A percentile compares a stretch with the other conserved stretches of the same genome.
These are phyloP conservation scores for Benthochromis sp. DNA, from an alignment of 2,113 vertebrate species.

Conservation along the genomic window DNA sequence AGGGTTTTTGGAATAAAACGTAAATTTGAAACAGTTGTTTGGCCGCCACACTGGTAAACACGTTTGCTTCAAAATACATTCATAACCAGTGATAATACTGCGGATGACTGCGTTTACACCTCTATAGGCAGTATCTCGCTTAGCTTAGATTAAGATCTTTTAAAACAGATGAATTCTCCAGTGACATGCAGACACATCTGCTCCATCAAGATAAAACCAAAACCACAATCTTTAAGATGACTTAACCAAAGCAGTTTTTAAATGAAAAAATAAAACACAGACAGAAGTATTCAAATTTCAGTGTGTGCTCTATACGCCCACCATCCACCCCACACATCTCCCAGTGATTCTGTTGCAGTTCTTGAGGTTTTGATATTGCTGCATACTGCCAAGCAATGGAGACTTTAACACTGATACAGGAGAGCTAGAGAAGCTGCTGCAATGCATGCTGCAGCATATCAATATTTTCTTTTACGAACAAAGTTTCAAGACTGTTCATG, in stretches of 20 bases:
- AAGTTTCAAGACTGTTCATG: not conserved
- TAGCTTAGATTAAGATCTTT: not conserved
- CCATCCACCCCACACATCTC: not conserved
- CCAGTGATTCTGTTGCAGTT: not conserved
- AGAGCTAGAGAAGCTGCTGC: not conserved
- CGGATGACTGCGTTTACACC: not conserved
- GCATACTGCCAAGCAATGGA: not conserved
- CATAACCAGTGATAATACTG: not conserved
- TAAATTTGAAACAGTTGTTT: not conserved
- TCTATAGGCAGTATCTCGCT: not conserved
- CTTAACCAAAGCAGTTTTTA: not conserved
- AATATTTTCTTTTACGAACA: not conserved
- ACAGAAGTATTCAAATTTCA: not conserved
- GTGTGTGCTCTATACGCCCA: not conserved
- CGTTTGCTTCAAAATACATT: not conserved
- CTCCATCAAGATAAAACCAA: not conserved
- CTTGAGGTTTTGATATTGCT: not conserved
- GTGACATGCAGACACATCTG: not conserved
- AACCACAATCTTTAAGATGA: not conserved
- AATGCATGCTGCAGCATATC: not conserved
- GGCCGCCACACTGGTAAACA: not conserved
- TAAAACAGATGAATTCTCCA: not conserved
- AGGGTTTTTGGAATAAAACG: not conserved
- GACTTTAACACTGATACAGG: not conserved
- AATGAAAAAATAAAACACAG: not conserved